Evolutionary conservation across 2,113 vertebrate genomes (phyloP).

Genomic region (Aleadryas rufinucha): DNA sequence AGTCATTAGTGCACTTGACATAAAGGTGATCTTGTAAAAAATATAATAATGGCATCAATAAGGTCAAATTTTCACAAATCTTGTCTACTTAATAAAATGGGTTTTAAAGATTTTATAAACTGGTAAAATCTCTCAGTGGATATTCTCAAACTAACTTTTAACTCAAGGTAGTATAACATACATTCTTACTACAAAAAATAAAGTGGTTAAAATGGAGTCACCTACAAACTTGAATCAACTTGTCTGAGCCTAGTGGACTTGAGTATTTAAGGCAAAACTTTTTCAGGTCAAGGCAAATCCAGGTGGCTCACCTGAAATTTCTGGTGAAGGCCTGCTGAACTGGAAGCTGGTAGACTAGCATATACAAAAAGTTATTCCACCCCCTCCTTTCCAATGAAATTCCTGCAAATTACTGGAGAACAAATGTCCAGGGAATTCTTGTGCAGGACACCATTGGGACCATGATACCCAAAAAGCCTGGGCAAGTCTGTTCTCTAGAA

Average conservation of each 20-base stretch:
- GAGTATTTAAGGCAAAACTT: neutral
- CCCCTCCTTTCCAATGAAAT: neutral
- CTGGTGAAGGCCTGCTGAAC: neutral
- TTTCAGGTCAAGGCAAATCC: neutral
- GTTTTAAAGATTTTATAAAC: neutral
- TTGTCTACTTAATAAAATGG: neutral
- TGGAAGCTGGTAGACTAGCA: neutral
- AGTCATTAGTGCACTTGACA: neutral
- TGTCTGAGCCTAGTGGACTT: neutral
- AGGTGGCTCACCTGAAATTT: neutral
- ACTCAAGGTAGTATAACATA: neutral
- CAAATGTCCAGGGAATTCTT: neutral
- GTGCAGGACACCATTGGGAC: neutral
- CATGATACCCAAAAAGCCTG: neutral
- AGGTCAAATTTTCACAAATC: neutral
- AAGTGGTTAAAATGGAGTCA: neutral
- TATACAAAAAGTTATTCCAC: neutral
- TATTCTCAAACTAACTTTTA: neutral
- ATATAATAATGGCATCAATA: accelerated
- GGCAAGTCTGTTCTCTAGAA: neutral
- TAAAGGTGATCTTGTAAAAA: neutral
- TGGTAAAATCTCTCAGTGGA: neutral
- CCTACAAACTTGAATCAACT: neutral
- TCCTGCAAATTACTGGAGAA: neutral
- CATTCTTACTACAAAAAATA: neutral